phyloP scores from a whole-genome alignment of 2,888 invertebrate genomes.

The Cetonia aurata region DNA sequence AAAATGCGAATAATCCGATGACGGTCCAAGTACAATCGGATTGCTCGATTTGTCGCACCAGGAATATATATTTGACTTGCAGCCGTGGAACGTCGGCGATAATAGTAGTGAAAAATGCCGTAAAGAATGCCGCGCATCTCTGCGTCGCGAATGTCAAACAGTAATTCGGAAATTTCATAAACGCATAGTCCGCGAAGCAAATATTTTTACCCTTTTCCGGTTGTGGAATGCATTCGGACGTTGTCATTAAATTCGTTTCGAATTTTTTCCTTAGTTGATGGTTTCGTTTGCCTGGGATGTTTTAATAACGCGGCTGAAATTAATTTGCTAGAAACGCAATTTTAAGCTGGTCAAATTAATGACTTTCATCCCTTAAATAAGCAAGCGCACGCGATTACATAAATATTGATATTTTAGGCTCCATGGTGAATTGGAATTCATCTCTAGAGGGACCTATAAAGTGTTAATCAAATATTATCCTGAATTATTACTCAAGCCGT shows the following conservation, averaged over 20 bases:
- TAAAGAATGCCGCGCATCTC: constrained; percentile 7
- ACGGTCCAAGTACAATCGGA: neutral
- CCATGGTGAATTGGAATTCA: no score
- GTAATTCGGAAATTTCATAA: constrained; percentile 19
- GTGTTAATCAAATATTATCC: no score
- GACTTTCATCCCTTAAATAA: no score
- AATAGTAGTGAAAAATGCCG: constrained; percentile 25
- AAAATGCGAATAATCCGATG: neutral
- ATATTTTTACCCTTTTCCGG: constrained; percentile 15
- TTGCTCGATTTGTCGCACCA: constrained; percentile 10
- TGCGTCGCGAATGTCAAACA: neutral
- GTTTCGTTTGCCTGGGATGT: no score
- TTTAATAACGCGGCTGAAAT: no score
- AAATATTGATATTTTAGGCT: no score
- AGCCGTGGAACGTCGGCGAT: constrained; percentile 9
- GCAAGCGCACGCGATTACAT: no score
- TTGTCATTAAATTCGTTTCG: neutral
- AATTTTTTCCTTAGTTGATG: no score
- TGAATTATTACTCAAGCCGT: no score
- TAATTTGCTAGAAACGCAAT: no score
- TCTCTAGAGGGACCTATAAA: no score
- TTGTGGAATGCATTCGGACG: neutral
- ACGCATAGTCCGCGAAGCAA: neutral
- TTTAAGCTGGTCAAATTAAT: no score
- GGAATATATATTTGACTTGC: neutral